Conservation (phyloP, 2,797 vertebrate species). For the Heterohyrax brucei region DNA sequence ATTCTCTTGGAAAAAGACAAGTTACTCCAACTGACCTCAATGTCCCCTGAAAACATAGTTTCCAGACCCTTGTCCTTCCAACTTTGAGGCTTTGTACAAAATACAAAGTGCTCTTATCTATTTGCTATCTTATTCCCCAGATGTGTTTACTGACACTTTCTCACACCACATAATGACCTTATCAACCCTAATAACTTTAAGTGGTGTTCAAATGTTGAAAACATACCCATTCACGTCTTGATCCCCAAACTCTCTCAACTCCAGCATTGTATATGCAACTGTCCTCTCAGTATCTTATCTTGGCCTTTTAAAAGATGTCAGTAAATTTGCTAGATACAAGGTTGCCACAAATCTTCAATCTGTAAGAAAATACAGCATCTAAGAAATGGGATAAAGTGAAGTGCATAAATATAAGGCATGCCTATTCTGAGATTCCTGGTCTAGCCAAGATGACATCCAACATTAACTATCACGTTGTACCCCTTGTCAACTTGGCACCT, state of each 20-base stretch:
- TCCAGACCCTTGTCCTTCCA: neutral
- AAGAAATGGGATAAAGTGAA: too few species aligned
- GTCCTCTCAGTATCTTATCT: neutral
- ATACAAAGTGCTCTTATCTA: neutral
- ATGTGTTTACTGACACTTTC: neutral
- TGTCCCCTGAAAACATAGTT: too few species aligned
- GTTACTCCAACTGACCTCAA: too few species aligned
- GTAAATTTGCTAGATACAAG: too few species aligned
- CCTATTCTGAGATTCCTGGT: too few species aligned
- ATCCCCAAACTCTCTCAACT: neutral
- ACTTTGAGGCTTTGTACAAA: neutral
- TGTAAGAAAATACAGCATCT: too few species aligned
- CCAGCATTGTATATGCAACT: neutral
- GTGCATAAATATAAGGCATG: too few species aligned
- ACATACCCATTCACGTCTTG: neutral
- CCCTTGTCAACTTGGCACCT: too few species aligned
- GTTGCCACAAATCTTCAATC: too few species aligned
- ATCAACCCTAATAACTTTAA: neutral
- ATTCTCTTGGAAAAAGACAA: too few species aligned
- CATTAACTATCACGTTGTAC: too few species aligned
- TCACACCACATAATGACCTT: neutral
- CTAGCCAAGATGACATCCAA: too few species aligned
- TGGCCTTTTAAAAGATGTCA: neutral
- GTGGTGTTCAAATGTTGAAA: conserved; percentile 6
- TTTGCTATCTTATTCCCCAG: neutral